Conservation (phyloP, 2,888 invertebrate genomes). For the Orthosia gracilis region DNA sequence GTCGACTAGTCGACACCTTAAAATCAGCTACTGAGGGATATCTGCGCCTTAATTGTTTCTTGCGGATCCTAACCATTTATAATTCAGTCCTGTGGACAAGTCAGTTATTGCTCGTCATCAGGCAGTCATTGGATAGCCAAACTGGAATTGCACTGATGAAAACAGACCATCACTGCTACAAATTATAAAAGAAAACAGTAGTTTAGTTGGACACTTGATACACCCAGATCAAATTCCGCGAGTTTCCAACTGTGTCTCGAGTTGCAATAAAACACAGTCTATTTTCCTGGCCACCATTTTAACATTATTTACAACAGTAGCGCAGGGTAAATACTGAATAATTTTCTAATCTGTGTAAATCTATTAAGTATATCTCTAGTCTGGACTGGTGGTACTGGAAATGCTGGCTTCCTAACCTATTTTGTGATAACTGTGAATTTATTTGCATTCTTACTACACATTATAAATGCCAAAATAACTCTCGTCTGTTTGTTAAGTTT, state of each 20-base stretch:
- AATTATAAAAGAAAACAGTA: constrained; percentile 38
- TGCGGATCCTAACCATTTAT: constrained; percentile 9
- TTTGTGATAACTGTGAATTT: constrained; percentile 67
- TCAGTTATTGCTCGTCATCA: no score
- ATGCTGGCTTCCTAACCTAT: constrained; percentile 61
- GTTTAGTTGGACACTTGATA: constrained; percentile 12
- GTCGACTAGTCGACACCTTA: no score
- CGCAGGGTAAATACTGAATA: constrained; percentile 65
- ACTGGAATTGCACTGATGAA: no score
- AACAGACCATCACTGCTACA: background rate
- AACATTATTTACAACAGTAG: constrained; percentile 63
- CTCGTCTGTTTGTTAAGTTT: no score
- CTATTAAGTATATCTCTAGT: constrained; percentile 33
- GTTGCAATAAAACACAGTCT: constrained; percentile 47
- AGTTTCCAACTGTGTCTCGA: constrained; percentile 53
- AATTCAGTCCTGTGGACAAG: background rate
- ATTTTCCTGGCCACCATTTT: constrained; percentile 54
- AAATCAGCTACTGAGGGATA: no score
- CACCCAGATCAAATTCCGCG: constrained; percentile 38
- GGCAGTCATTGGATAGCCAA: no score
- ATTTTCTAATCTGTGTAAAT: constrained; percentile 70
- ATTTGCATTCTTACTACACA: constrained; percentile 64
- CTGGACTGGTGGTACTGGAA: constrained; percentile 56
- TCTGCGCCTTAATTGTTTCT: background rate
- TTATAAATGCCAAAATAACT: no score